These are phyloP conservation scores for Lasioglossum baleicum DNA, from an alignment of 1,140 invertebrate genomes.

Conservation along the genomic window DNA sequence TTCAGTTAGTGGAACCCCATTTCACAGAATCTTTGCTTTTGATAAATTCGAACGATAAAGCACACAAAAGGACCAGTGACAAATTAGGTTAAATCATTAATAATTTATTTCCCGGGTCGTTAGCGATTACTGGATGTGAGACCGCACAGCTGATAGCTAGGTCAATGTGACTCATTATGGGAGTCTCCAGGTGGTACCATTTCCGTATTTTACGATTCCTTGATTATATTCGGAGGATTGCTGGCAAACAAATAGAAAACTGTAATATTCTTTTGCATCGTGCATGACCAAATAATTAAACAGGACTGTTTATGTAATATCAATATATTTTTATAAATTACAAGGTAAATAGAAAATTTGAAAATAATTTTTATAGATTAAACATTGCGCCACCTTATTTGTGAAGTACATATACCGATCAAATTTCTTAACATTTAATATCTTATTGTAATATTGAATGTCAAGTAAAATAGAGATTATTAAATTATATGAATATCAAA, in stretches of 20 bases:
- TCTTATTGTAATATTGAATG: no score
- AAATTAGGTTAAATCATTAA: neutral
- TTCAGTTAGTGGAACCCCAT: no score
- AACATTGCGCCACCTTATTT: no score
- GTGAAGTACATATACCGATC: no score
- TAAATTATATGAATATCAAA: no score
- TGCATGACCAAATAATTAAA: neutral
- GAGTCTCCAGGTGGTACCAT: slow-evolving; percentile 72
- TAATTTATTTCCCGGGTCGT: neutral
- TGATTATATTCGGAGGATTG: slow-evolving; percentile 58
- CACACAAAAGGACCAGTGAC: neutral
- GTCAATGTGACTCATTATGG: slow-evolving; percentile 69
- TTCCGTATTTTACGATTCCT: slow-evolving; percentile 62
- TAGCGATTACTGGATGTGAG: neutral
- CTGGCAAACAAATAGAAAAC: neutral
- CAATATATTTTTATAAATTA: neutral
- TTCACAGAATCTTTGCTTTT: no score
- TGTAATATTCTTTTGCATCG: neutral
- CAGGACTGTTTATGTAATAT: no score
- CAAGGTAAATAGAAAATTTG: neutral
- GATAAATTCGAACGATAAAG: neutral
- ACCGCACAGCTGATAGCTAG: neutral
- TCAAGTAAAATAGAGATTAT: no score
- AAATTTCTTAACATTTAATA: no score
- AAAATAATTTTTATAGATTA: no score